Base-by-base conservation (phyloP, 2,113 vertebrate genomes). In the Pseudolaguvia tuberculata region DNA sequence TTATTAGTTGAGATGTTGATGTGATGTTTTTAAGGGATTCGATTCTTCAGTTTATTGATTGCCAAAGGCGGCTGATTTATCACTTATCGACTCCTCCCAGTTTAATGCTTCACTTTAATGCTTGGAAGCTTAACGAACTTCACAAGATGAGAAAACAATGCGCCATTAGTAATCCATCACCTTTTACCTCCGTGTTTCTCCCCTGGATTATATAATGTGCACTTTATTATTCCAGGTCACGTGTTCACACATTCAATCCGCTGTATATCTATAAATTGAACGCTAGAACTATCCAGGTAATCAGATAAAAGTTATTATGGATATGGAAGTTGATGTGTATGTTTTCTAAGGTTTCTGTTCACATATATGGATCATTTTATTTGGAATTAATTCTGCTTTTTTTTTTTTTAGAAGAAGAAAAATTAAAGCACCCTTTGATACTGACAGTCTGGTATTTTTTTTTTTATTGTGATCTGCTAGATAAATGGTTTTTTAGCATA, bases 141-240 rank as follows among this genome's bases (percentile, higher is more conserved):
- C 25, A 20, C 51, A 14, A 65, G 15, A 29, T 23, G 13, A 14
- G 25, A 59, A n/a, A 27, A 35, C 48, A 27, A 27, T 47, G 18
- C 25, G 35, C 51, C 59, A 63, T 21, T 31, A 65, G 59, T 31
- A 8, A 25, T 29, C 29, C 25, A 51, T 73, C 72, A 63, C 29
- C 48, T 72, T 42, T 17, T 23, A 42, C 58, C 13, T 17, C 23
- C 14, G n/a, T 52, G 59, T 74, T 21, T 65, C n/a, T 39, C 8
- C 20, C 15, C 57, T 14, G 9, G 7, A 8, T 74, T 74, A 74
- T 17, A 55, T 65, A 74, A 74, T 42, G 31, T 21, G 48, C 17
- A 17, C 50, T 29, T 65, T 74, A 53, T 65, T 74, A 55, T 62
- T 45, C n/a, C 20, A 53, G 29, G 42, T 29, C 47, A 73, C 47